Conservation (phyloP, 2,797 vertebrate species). For the Hoplostethus atlanticus region DNA sequence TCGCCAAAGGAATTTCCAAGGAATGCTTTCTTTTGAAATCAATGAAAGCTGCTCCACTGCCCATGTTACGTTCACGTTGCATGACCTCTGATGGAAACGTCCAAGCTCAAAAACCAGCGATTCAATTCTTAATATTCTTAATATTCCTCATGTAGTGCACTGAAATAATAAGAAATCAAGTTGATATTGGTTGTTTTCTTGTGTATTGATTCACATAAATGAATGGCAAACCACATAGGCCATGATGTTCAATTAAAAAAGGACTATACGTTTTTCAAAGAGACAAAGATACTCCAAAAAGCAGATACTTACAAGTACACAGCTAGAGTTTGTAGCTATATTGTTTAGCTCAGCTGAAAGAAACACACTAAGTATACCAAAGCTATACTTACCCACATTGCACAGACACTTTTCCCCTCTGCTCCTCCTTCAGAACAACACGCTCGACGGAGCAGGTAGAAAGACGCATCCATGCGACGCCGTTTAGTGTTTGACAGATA, state of each 20-base stretch:
- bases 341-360: neutral
- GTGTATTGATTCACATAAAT: neutral
- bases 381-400: no score
- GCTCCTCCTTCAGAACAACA: neutral
- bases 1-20: neutral
- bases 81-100: neutral
- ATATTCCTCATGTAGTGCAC: neutral
- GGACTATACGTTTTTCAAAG: neutral
- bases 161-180: neutral
- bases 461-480: neutral
- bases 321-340: neutral
- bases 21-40: conserved; percentile 13
- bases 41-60: neutral
- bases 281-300: conserved; percentile 5
- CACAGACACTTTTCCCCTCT: no score
- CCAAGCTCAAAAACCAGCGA: neutral
- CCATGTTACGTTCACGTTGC: neutral
- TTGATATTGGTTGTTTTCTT: neutral
- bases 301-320: no score
- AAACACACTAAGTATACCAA: no score
- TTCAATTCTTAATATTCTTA: neutral
- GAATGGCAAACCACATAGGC: neutral
- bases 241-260: neutral
- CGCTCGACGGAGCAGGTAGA: neutral
- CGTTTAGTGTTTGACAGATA: neutral